These are phyloP conservation scores for Holcopasites calliopsidis DNA, from an alignment of 1,140 invertebrate genomes.

Conservation along the genomic window DNA sequence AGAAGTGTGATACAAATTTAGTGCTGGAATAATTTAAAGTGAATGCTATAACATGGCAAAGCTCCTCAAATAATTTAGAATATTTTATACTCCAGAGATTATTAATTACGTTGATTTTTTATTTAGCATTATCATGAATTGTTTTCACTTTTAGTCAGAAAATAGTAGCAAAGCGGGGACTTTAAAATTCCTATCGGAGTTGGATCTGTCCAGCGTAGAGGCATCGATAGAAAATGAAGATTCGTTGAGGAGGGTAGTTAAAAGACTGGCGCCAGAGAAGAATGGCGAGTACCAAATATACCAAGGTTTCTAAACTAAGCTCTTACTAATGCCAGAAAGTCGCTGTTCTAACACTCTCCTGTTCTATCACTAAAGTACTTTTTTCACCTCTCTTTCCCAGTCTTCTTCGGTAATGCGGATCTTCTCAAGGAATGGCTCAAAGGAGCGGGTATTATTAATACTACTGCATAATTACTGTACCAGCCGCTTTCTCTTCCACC, in stretches of 20 bases:
- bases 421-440: conserved; percentile 76
- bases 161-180: conserved; percentile 52
- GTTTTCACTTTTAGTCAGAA: conserved; percentile 20
- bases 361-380: conserved; percentile 45
- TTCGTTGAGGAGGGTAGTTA: conserved; percentile 73
- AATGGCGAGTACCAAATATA: conserved; percentile 79
- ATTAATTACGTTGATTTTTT: no score
- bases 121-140: neutral
- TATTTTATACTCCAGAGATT: no score
- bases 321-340: conserved; percentile 55
- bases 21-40: neutral
- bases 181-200: conserved; percentile 73
- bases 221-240: conserved; percentile 74
- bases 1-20: neutral
- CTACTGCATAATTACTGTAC: conserved; percentile 34
- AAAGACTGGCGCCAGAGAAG: conserved; percentile 76
- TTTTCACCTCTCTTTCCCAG: conserved; percentile 60
- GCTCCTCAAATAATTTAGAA: no score
- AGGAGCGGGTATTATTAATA: conserved; percentile 75
- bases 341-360: conserved; percentile 4
- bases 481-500: conserved; percentile 23
- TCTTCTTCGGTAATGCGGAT: conserved; percentile 76
- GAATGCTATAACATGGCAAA: no score
- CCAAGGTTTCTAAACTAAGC: conserved; percentile 69
- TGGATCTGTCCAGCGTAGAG: conserved; percentile 72